Base-by-base conservation (phyloP, 1,140 invertebrate genomes). In the Drosophila mayri region DNA sequence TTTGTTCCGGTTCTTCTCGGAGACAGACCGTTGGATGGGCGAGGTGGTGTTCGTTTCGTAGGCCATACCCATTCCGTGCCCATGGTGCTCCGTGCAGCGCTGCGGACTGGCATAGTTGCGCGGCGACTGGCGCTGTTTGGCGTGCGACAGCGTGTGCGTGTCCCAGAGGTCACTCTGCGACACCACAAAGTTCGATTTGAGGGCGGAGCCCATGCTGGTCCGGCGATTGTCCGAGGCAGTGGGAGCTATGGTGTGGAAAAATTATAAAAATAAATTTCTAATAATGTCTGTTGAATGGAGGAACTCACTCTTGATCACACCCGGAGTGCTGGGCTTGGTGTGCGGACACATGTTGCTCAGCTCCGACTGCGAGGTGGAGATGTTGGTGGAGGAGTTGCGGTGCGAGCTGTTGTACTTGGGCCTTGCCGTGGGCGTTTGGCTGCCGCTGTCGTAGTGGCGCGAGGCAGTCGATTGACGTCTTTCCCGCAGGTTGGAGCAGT, bases 91-190 rank as follows among this genome's bases (percentile, higher is more conserved):
- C 1, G 86, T 71, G 32, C 92, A 92, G 38, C 92, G 91, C 52
- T 92, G 92, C 18, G 92, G 92, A 47, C 87, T 92, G 18, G 91
- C 80, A 43, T 92, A 91, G 52, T 91, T 92, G 4, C 92, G 79
- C 8, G 85, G 91, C 67, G 91, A 92, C 63, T 93, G 93, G 80
- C 94, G 92, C 60, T 94, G 93, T 73, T 94, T 94, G 50, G 92
- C 92, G 72, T 95, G 94, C n/a, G 94, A 94, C 66, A 95, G 94
- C 0, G 94, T 95, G 63, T 94, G 94, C 0, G 94, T 95, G 74
- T 95, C 94, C 94, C 94, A 95, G n/a, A 95, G 79, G 75, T 95
- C 94, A 71, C 94, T 95, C 76, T 95, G 94, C 2, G 94, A 94
- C n/a, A 95, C 94, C 44, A 95, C 94, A 76, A 94, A 95, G 62